Percentiles rank a stretch among this genome's conserved stretches.
Conservation (phyloP, 2,888 invertebrate genomes). For the Brenthis hecate region DNA sequence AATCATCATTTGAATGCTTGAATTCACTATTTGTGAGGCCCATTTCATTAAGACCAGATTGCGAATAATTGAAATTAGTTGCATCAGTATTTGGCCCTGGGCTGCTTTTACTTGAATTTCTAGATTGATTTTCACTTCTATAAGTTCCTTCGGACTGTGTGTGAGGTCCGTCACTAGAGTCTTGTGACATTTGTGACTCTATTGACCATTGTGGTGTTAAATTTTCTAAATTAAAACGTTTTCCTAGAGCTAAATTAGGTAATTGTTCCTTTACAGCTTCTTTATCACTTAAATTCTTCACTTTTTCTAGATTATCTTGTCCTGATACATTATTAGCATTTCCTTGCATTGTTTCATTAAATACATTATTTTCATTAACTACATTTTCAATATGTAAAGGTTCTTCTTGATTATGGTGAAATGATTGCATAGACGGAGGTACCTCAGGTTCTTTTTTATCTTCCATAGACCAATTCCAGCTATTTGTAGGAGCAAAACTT, state of each 20-base stretch:
- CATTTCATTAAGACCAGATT: constrained; percentile 55
- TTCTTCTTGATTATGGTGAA: constrained; percentile 45
- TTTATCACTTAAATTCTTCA: constrained; percentile 66
- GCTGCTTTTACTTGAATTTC: constrained; percentile 76
- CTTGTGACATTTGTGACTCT: constrained; percentile 85
- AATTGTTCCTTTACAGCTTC: constrained; percentile 68
- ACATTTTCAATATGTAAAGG: constrained; percentile 44
- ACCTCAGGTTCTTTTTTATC: constrained; percentile 63
- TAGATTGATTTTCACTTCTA: constrained; percentile 82
- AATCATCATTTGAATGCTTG: constrained; percentile 54
- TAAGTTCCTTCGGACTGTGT: constrained; percentile 84
- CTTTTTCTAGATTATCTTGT: constrained; percentile 53
- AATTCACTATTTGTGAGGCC: constrained; percentile 60
- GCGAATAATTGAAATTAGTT: constrained; percentile 69
- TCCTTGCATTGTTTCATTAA: constrained; percentile 45
- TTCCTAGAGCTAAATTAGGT: constrained; percentile 73
- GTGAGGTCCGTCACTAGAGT: constrained; percentile 84
- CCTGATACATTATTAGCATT: constrained; percentile 45
- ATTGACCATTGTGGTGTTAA: constrained; percentile 85
- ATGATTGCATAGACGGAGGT: constrained; percentile 30
- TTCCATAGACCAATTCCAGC: constrained; percentile 85
- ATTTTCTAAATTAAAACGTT: constrained; percentile 68
- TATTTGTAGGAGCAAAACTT: constrained; percentile 80
- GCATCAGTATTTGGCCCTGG: constrained; percentile 69
- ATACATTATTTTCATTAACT: constrained; percentile 47